phyloP scores from a whole-genome alignment of 2,888 invertebrate genomes.

The Callimorpha dominula region DNA sequence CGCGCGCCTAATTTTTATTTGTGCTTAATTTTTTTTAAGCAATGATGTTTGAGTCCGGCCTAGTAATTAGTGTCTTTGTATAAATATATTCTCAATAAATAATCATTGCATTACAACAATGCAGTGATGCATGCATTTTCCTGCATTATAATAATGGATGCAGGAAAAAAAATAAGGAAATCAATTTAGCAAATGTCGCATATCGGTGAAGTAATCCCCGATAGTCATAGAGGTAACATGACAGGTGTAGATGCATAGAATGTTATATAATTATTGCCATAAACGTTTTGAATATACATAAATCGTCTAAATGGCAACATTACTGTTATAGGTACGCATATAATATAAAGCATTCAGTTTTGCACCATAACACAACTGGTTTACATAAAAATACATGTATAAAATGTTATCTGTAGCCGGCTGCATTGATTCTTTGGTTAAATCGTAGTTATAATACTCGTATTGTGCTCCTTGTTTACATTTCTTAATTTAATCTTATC shows the following conservation, averaged over 20 bases:
- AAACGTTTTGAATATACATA: background rate
- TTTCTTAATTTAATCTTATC: background rate
- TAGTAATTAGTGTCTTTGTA: background rate
- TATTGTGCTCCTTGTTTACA: background rate
- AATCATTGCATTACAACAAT: background rate
- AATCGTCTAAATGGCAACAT: constrained; percentile 3
- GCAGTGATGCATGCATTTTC: too few species aligned
- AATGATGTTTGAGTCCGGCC: background rate
- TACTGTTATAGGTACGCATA: background rate
- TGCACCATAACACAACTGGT: background rate
- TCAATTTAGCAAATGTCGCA: background rate
- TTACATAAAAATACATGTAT: background rate
- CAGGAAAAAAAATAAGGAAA: background rate
- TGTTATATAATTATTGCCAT: background rate
- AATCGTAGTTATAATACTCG: background rate
- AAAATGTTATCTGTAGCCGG: background rate
- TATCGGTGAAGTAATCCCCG: background rate
- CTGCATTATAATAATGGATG: background rate
- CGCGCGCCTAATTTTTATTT: constrained; percentile 1
- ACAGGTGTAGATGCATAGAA: constrained; percentile 6
- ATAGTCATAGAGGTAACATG: background rate
- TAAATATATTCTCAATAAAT: background rate
- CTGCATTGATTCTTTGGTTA: background rate
- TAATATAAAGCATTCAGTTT: background rate
- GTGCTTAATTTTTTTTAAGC: background rate